phyloP scores from a whole-genome alignment of 2,888 invertebrate species.

The Chymomyza amoena region DNA sequence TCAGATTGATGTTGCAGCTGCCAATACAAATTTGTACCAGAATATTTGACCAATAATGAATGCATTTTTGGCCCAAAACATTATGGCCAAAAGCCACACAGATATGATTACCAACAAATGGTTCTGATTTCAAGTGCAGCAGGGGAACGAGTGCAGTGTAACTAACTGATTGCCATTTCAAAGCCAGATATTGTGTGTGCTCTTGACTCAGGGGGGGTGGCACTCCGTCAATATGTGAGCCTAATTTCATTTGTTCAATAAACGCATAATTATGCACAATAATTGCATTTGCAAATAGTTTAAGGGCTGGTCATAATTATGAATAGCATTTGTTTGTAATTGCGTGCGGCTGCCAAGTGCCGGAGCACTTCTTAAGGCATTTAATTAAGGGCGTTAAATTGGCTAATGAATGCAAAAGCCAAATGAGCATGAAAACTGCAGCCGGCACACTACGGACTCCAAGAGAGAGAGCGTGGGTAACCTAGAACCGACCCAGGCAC shows the following conservation, averaged over 20 bases:
- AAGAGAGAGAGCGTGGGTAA: slow-evolving; percentile 1
- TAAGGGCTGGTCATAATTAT: slow-evolving; percentile 42
- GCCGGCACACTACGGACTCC: slow-evolving; percentile 6
- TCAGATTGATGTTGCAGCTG: not conserved
- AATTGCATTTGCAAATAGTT: slow-evolving; percentile 62
- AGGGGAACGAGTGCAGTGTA: not conserved
- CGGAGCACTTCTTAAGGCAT: slow-evolving; percentile 25
- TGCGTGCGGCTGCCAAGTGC: slow-evolving; percentile 5
- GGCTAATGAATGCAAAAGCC: slow-evolving; percentile 51
- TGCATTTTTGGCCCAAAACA: slow-evolving; percentile 22
- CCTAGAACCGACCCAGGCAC: slow-evolving; percentile 2
- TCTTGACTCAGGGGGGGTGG: not conserved
- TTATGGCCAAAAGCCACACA: not conserved
- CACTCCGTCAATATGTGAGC: not conserved
- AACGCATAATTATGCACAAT: slow-evolving; percentile 64
- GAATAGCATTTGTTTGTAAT: slow-evolving; percentile 39
- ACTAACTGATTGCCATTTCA: slow-evolving; percentile 3
- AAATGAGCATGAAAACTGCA: slow-evolving; percentile 21
- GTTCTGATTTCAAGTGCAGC: not conserved
- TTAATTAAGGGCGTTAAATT: slow-evolving; percentile 62
- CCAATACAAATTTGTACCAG: slow-evolving; percentile 30
- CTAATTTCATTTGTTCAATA: slow-evolving; percentile 55
- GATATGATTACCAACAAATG: no score
- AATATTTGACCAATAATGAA: slow-evolving; percentile 38
- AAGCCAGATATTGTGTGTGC: slow-evolving; percentile 13